Base-by-base conservation (phyloP, 2,113 vertebrate species). In the Burhinus bistriatus region DNA sequence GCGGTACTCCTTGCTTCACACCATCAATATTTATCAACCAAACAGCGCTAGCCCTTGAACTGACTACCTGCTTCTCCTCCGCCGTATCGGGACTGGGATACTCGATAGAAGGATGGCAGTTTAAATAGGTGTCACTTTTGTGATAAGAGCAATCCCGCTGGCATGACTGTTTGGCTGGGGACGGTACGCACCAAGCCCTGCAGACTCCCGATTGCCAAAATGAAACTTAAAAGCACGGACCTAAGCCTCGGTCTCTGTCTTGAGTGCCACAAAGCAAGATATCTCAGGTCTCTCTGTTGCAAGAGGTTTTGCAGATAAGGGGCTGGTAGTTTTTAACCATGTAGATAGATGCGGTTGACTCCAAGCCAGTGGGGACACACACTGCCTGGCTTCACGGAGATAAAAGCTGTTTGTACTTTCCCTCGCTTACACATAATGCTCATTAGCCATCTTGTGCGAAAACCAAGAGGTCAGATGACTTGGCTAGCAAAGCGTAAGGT, bases 371-470 rank as follows among this genome's bases (percentile, higher is more conserved):
- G 14, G 52, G 80, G 52, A 54, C 9, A 79, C 61, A 69, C 29
- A 2, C 47, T 34, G 83, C 90, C 80, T 95, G 91, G 40, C 78
- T 89, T 92, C 3, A 4, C 9, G 42, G 34, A 94, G 95, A 95
- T 97, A 95, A 95, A 95, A 94, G 75, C 82, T 90, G 82, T 90
- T 95, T 91, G 89, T 59, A 66, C 89, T 93, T 97, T 95, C 78
- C 61, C 78, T 91, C 1, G 1, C 44, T 65, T 38, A 30, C 32
- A 87, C 87, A 89, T 95, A 95, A 70, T 14, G 12, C 45, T 66
- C 12, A 15, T 77, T 76, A 95, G 83, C 77, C 64, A 34, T 44
- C 66, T 36, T 58, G 54, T 55, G 66, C 66, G 54, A 83, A 80
- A 82, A 15, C n/a, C 44, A 47, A 59, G 40, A 76, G 49, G 47